Evolutionary conservation across 2,888 invertebrate species (phyloP).

Genomic region (Parthenolecanium corni): DNA sequence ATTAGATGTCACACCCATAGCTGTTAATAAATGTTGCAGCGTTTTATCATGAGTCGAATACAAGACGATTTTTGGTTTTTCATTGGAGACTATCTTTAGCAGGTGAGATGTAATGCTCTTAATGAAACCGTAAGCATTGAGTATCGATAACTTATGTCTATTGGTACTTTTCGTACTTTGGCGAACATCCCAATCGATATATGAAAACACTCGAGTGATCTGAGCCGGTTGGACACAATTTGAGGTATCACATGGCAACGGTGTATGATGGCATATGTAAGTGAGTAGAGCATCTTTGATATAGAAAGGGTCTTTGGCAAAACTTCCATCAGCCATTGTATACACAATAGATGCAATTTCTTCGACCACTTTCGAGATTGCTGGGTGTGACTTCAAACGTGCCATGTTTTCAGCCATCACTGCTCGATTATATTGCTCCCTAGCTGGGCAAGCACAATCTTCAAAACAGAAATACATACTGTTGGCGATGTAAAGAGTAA

Average conservation of each 20-base stretch:
- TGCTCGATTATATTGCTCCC: constrained; percentile 46
- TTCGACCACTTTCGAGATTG: constrained; percentile 56
- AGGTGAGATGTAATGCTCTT: constrained; percentile 70
- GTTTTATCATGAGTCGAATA: constrained; percentile 91
- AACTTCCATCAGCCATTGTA: constrained; percentile 51
- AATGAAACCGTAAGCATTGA: constrained; percentile 71
- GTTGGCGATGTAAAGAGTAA: constrained; percentile 61
- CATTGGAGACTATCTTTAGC: constrained; percentile 66
- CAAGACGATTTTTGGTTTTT: constrained; percentile 59
- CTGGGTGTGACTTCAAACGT: constrained; percentile 60
- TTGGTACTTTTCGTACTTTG: constrained; percentile 50
- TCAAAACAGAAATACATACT: constrained; percentile 75
- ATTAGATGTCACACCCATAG: constrained; percentile 57
- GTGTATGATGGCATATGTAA: constrained; percentile 72
- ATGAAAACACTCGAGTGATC: constrained; percentile 62
- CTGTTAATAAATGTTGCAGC: constrained; percentile 66
- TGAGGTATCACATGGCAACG: constrained; percentile 54
- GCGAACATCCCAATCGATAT: constrained; percentile 66
- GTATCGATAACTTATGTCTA: constrained; percentile 53
- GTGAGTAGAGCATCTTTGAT: constrained; percentile 70
- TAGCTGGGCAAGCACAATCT: constrained; percentile 67
- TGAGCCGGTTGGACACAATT: constrained; percentile 57
- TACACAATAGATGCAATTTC: constrained; percentile 53
- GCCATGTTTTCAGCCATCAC: constrained; percentile 46
- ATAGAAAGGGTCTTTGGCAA: constrained; percentile 53